Evolutionary conservation across 2,113 vertebrate genomes (phyloP), one percentile per base, ranked within the genome.

Genomic region (Thymallus thymallus): DNA sequence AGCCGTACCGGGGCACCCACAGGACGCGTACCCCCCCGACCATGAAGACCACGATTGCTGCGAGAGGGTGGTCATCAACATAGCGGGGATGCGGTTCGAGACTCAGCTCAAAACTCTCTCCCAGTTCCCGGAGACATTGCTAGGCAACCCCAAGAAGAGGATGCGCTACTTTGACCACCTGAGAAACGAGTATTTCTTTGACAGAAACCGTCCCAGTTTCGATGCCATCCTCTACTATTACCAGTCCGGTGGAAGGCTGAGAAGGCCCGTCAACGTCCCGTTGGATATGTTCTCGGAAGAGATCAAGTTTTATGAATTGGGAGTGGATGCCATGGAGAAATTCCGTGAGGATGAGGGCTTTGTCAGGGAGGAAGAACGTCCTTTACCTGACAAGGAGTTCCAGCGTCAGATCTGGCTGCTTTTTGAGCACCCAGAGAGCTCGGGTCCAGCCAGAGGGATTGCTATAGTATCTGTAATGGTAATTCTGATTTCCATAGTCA

Each of bases 241-340:
- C 80, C 98, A 99, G 92, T 98, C 97, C 0, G 97, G 97, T 30
- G 98, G 98, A 1, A 87, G 97, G 71, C 93, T 99, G 61, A 95
- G 98, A 68, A 93, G 98, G 87, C 98, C 98, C 0, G 98, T 97
- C 80, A 99, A 98, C 13, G 97, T 99, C 72, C 98, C 98, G 29
- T 90, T 99, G 93, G 98, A 99, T 91, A 98, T 99, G 97, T 99
- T 99, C 90, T 98, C 98, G 0, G 98, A 99, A 91, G 98, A 99
- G 89, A 99, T 99, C 46, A 99, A 99, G 75, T 99, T 99, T 86
- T 99, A 99, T 22, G 97, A 99, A 89, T 90, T 99, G 89, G 98
- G 98, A 12, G 96, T 95, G 82, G 98, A 99, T 13, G 98, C 98
- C 13, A 99, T 99, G 98, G 98, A 99, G 87, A 99, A 95, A 88